phyloP scores from a whole-genome alignment of 2,113 vertebrate genomes.

The Marmota flaviventris region DNA sequence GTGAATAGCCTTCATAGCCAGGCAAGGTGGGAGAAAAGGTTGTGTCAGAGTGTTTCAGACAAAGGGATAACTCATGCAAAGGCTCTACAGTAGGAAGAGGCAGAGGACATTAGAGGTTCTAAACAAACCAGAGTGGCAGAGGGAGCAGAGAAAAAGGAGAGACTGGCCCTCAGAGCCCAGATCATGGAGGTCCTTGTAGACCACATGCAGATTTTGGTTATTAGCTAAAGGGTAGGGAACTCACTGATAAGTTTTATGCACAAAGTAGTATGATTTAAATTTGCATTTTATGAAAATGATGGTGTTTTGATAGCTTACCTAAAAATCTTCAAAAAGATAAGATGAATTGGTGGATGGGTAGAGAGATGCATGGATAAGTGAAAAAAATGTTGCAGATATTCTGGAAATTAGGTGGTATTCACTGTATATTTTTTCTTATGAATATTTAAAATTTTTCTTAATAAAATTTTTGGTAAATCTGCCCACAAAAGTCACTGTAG shows the following conservation, averaged over 20 bases:
- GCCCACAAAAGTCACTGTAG: not conserved
- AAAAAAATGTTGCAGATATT: constrained; percentile 13
- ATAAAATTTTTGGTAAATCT: not conserved
- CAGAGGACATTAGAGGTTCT: not conserved
- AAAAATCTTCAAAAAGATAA: constrained; percentile 4
- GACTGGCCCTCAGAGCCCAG: not conserved
- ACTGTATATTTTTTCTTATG: not conserved
- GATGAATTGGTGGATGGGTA: not conserved
- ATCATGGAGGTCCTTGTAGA: not conserved
- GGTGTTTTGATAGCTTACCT: not conserved
- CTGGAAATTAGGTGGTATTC: not conserved
- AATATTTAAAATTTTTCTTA: constrained; percentile 10
- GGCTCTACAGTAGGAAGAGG: not conserved
- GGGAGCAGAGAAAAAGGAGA: not conserved
- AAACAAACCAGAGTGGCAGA: not conserved
- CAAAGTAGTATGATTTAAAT: not conserved
- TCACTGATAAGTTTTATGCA: not conserved
- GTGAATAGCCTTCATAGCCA: not conserved
- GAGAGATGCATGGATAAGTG: not conserved
- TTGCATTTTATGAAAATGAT: constrained; percentile 26
- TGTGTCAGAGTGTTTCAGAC: not conserved
- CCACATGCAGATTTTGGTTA: not conserved
- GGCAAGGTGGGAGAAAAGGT: not conserved
- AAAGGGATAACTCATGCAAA: not conserved
- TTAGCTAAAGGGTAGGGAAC: not conserved